A percentile compares a stretch with the other conserved stretches of the same genome.
Evolutionary conservation across 1,140 invertebrate genomes (phyloP).

Genomic region (Drosophila pruinosa): DNA sequence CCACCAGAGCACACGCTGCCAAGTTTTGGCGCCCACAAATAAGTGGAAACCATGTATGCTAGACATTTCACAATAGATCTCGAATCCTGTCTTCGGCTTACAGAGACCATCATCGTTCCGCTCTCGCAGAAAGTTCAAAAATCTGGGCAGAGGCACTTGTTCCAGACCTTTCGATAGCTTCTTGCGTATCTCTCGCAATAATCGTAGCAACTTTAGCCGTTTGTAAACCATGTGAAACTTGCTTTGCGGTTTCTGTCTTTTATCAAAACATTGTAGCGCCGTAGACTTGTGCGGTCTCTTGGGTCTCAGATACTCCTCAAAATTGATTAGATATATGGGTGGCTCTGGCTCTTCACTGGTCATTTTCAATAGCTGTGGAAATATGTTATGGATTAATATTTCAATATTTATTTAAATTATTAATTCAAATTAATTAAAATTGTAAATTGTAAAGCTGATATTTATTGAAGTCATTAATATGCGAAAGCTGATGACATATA

Average conservation of each 20-base stretch:
- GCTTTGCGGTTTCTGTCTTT: neutral
- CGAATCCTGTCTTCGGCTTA: conserved; percentile 68
- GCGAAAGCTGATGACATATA: neutral
- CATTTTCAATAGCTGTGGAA: neutral
- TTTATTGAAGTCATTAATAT: neutral
- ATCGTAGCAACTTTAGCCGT: conserved; percentile 40
- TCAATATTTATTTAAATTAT: too few species aligned
- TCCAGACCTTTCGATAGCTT: conserved; percentile 17
- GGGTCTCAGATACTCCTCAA: conserved; percentile 60
- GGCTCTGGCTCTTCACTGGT: neutral
- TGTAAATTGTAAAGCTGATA: too few species aligned
- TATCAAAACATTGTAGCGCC: conserved; percentile 43
- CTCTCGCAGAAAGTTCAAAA: conserved; percentile 55
- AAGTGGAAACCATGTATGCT: conserved; percentile 79
- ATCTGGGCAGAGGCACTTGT: conserved; percentile 46
- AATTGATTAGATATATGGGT: conserved; percentile 49
- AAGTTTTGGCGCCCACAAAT: conserved; percentile 64
- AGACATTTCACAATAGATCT: conserved; percentile 83
- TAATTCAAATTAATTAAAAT: too few species aligned
- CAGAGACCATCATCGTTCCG: conserved; percentile 70
- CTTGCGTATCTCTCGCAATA: neutral
- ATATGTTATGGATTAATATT: too few species aligned
- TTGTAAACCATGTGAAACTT: neutral
- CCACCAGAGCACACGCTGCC: conserved; percentile 83
- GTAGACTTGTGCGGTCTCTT: conserved; percentile 27